Conservation (phyloP, 92 coral and sea anemone genomes). For the Desmophyllum pertusum region DNA sequence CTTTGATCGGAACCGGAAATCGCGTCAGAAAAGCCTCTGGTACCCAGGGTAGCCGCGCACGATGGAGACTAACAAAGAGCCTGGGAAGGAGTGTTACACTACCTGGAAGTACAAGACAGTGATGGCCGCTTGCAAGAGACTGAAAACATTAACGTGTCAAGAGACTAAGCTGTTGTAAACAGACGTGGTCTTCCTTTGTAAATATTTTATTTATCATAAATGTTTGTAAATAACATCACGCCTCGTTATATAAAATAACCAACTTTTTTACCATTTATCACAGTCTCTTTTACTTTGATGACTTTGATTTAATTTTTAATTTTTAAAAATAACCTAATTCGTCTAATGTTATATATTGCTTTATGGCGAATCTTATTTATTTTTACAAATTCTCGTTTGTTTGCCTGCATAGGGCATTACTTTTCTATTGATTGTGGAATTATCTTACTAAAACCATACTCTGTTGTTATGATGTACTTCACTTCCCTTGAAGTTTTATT, state of each 20-base stretch:
- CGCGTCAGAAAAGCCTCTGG: too few species aligned
- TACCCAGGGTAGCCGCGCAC: not conserved
- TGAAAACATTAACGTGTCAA: not conserved
- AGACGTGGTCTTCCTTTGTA: not conserved
- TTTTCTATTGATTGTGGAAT: not conserved
- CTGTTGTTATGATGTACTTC: too few species aligned
- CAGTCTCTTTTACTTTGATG: not conserved
- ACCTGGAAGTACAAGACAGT: not conserved
- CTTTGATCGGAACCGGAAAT: too few species aligned
- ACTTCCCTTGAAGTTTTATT: too few species aligned
- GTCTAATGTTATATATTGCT: not conserved
- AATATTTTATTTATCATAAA: not conserved
- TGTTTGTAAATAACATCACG: not conserved
- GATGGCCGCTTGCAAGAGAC: not conserved
- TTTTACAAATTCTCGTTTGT: constrained; percentile 2
- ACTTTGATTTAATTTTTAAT: not conserved
- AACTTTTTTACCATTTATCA: not conserved
- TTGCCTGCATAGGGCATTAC: not conserved
- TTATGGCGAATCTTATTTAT: not conserved
- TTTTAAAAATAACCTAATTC: not conserved
- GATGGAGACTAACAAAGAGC: not conserved
- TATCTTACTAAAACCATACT: not conserved
- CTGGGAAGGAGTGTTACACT: not conserved
- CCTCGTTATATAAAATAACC: not conserved
- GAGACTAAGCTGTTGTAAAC: not conserved